Base-by-base conservation (phyloP, 2,113 vertebrate species). In the Tachycineta bicolor region DNA sequence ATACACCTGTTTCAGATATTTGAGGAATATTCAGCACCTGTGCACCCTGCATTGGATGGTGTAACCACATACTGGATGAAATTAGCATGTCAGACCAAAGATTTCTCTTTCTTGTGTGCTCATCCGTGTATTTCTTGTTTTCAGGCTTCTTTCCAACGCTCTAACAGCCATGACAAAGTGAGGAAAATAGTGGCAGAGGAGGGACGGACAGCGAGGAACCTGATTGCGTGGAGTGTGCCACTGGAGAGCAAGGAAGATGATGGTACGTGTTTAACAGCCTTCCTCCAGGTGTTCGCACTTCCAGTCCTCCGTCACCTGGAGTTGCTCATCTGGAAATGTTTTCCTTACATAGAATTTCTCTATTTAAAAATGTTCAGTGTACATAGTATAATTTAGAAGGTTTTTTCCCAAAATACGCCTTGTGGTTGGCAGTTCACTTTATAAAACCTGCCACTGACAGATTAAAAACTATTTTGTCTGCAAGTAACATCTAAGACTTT, bases 81-180 rank as follows among this genome's bases (percentile, higher is more conserved):
- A 70, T 67, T 8, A 73, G 17, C 6, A 2, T 25, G 34, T 4
- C 12, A 31, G 49, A 11, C 2, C 4, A 24, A 25, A n/a, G 64
- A 11, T 12, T 9, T 68, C 12, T 13, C 26, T 19, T 16, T 29
- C 21, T 21, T 41, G 12, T 79, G 69, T 84, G 17, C 29, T 14
- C 28, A 46, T 50, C 15, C 7, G 5, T 67, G 17, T 55, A 4
- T 87, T 92, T 93, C 70, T 82, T 76, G 33, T 77, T 81, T 83
- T 8, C 94, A 99, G 99, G 98, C 99, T 68, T 99, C 99, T 41
- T 99, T 99, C 95, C 99, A 99, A 74, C 98, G 99, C 63, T 99
- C 99, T 62, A 99, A 99, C 85, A 99, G 99, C 95, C 99, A 99
- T 68, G 99, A 99, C 97, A 99, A 99, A 97, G 99, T 99, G 75